Percentiles rank a stretch among this genome's conserved stretches.
phyloP scores from a whole-genome alignment of 1,140 invertebrate genomes.

The Formica exsecta region DNA sequence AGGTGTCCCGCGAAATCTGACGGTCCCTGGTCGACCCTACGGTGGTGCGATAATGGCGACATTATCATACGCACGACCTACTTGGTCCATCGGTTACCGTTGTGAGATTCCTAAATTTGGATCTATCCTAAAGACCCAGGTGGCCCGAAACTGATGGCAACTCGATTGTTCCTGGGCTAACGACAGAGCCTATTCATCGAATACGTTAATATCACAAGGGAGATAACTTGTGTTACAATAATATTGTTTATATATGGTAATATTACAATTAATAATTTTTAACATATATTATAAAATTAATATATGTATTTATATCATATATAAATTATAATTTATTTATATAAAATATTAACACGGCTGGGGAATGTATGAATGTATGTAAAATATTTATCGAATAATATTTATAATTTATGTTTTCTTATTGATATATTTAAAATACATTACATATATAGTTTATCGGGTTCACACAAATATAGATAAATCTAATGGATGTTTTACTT shows the following conservation, averaged over 20 bases:
- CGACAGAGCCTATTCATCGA: constrained; percentile 34
- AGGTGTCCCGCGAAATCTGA: constrained; percentile 83
- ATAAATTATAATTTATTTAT: constrained; percentile 56
- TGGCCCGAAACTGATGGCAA: constrained; percentile 53
- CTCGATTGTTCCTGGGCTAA: constrained; percentile 17
- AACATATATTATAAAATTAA: constrained; percentile 7
- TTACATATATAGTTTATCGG: neutral
- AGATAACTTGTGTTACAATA: neutral
- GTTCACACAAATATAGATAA: neutral
- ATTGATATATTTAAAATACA: neutral
- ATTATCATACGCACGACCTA: constrained; percentile 86
- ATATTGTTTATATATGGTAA: neutral
- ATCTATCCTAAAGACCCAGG: constrained; percentile 71
- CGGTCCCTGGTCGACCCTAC: constrained; percentile 76
- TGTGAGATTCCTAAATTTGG: constrained; percentile 72
- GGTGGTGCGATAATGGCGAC: constrained; percentile 81
- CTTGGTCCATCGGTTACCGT: constrained; percentile 73
- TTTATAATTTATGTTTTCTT: constrained; percentile 13
- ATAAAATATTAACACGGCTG: neutral
- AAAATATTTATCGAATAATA: neutral
- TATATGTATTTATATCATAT: neutral
- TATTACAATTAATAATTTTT: neutral
- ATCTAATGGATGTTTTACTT: constrained; percentile 15
- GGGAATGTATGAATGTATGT: neutral
- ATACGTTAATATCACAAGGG: constrained; percentile 48